Percentiles rank a stretch among this genome's conserved stretches.
Evolutionary conservation across 2,888 invertebrate species (phyloP).

Genomic region (Gymnoscelis rufifasciata): DNA sequence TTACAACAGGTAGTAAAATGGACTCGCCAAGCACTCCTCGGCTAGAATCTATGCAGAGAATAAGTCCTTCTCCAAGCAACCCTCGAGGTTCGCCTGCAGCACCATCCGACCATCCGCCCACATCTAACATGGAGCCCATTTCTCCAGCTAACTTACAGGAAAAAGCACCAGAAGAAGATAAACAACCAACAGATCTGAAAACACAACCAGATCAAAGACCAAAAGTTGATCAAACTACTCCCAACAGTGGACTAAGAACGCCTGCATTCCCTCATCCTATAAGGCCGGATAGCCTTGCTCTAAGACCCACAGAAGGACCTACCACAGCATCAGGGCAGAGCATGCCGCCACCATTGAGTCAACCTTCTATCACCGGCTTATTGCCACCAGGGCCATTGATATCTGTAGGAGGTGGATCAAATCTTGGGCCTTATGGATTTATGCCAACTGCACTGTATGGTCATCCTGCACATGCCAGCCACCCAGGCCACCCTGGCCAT

Average conservation of each 20-base stretch:
- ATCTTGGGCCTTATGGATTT: slow-evolving; percentile 81
- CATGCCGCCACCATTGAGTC: slow-evolving; percentile 72
- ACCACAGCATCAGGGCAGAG: slow-evolving; percentile 60
- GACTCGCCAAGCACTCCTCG: slow-evolving; percentile 66
- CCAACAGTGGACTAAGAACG: slow-evolving; percentile 48
- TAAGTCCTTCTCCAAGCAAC: slow-evolving; percentile 70
- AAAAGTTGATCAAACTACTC: slow-evolving; percentile 49
- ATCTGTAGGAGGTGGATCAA: slow-evolving; percentile 78
- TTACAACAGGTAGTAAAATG: slow-evolving; percentile 63
- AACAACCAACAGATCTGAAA: slow-evolving; percentile 70
- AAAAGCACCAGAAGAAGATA: slow-evolving; percentile 69
- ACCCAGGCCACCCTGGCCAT: slow-evolving; percentile 56
- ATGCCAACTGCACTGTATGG: slow-evolving; percentile 76
- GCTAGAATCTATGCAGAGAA: slow-evolving; percentile 63
- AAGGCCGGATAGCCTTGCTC: slow-evolving; percentile 64
- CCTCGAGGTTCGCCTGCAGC: slow-evolving; percentile 62
- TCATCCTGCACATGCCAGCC: slow-evolving; percentile 52
- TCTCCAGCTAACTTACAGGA: slow-evolving; percentile 70
- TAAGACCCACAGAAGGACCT: slow-evolving; percentile 57
- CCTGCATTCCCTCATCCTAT: slow-evolving; percentile 60
- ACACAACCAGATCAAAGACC: slow-evolving; percentile 50
- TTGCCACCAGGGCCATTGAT: slow-evolving; percentile 80
- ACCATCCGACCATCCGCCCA: slow-evolving; percentile 64
- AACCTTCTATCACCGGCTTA: slow-evolving; percentile 77
- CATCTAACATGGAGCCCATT: slow-evolving; percentile 64